Conservation (phyloP, 37 sponge, comb jelly and placozoan species). For the Lycopodina hypogea region DNA sequence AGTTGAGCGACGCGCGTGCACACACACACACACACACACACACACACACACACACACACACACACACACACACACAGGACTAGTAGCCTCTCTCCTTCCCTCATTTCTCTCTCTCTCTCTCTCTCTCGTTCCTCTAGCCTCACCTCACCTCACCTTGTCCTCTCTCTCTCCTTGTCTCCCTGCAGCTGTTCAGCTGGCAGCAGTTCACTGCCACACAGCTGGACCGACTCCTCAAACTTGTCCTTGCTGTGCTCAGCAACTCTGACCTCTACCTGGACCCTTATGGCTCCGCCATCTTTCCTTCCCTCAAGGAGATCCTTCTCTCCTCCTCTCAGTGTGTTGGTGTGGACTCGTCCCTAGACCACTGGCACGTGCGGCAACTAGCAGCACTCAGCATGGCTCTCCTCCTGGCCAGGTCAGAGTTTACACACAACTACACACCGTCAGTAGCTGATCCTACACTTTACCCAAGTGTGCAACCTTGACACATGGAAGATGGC, state of each 20-base stretch:
- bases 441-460: background rate
- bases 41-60: no score
- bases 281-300: conserved; percentile 36
- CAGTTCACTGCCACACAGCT: conserved; percentile 50
- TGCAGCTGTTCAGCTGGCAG: conserved; percentile 31
- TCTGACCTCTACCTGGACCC: conserved; percentile 59
- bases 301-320: conserved; percentile 31
- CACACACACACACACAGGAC: no score
- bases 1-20: conserved; percentile 21
- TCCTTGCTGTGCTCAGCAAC: conserved; percentile 50
- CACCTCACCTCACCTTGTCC: background rate
- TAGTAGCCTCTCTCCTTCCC: no score
- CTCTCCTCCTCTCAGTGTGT: conserved; percentile 4
- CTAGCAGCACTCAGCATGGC: conserved; percentile 47
- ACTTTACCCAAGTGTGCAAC: background rate
- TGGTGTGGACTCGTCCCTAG: background rate
- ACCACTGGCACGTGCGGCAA: conserved; percentile 59
- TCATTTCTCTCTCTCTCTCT: background rate
- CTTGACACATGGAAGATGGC: no score
- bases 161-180: conserved; percentile 1
- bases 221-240: conserved; percentile 33
- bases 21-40: no score
- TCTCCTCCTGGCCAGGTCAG: conserved; percentile 45
- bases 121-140: background rate
- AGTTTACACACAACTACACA: no score